Percentiles rank a stretch among this genome's conserved stretches.
Evolutionary conservation across 1,140 invertebrate species (phyloP).

Genomic region (Himalopsyche phryganea): DNA sequence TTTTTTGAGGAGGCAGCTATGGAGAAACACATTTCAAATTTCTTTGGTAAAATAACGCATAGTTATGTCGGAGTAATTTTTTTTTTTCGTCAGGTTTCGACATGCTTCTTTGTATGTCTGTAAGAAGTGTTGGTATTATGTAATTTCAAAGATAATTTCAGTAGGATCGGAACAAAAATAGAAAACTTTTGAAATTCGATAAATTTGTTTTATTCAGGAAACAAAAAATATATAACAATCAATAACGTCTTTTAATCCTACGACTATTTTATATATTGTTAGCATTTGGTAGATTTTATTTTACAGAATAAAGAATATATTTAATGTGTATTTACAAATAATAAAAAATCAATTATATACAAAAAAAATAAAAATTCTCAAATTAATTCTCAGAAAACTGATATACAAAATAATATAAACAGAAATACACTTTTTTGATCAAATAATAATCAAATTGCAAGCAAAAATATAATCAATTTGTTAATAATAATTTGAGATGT

Average conservation of each 20-base stretch:
- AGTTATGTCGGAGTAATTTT: conserved; percentile 15
- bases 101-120: neutral
- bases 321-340: conserved; percentile 9
- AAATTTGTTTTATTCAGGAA: conserved; percentile 33
- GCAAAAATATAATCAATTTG: conserved; percentile 10
- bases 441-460: neutral
- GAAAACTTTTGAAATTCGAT: conserved; percentile 30
- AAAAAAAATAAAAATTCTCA: conserved; percentile 5
- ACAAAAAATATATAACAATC: conserved; percentile 35
- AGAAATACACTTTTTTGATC: neutral
- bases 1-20: too few relatives aligned
- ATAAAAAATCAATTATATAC: conserved; percentile 26
- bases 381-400: neutral
- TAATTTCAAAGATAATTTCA: conserved; percentile 1
- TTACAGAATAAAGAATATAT: neutral
- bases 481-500: conserved; percentile 3
- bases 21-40: too few relatives aligned
- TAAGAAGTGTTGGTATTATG: neutral
- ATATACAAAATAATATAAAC: neutral
- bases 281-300: conserved; percentile 30
- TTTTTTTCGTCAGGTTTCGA: conserved; percentile 6
- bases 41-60: conserved; percentile 5
- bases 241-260: conserved; percentile 32
- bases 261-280: conserved; percentile 31
- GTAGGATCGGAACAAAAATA: conserved; percentile 20